Percentiles rank a stretch among this genome's conserved stretches.
Conservation (phyloP, 30 jellyfish, hydroid and myxozoan genomes). For the Rhopilema esculentum region DNA sequence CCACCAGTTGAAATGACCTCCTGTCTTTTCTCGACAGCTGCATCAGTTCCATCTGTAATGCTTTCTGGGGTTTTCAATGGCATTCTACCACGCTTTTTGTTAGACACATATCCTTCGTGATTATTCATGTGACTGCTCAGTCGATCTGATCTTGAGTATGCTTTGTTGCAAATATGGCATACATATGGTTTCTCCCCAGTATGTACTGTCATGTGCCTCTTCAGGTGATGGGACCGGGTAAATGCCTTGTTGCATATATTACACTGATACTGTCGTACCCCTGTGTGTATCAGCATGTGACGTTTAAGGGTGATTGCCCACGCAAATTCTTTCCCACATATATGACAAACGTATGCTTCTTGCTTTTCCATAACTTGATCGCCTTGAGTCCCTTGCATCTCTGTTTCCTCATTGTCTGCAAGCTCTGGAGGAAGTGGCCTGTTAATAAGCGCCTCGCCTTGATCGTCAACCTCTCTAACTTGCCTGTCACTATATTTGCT, state of each 20-base stretch:
- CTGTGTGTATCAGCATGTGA: slow-evolving; percentile 69
- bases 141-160: slow-evolving; percentile 75
- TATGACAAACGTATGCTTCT: slow-evolving; percentile 67
- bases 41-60: neutral
- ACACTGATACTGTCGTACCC: slow-evolving; percentile 66
- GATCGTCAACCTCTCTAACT: slow-evolving; percentile 20
- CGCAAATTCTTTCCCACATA: slow-evolving; percentile 71
- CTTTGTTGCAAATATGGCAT: slow-evolving; percentile 64
- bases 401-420: slow-evolving; percentile 24
- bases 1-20: slow-evolving; percentile 3
- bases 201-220: slow-evolving; percentile 71
- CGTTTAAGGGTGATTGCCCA: slow-evolving; percentile 75
- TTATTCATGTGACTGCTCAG: slow-evolving; percentile 70
- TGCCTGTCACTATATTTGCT: slow-evolving; percentile 70
- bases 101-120: slow-evolving; percentile 63
- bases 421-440: slow-evolving; percentile 35
- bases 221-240: slow-evolving; percentile 64
- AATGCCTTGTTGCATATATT: slow-evolving; percentile 61
- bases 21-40: slow-evolving; percentile 4
- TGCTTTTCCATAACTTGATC: slow-evolving; percentile 24
- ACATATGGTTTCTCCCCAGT: slow-evolving; percentile 77
- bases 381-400: slow-evolving; percentile 1
- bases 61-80: slow-evolving; percentile 19
- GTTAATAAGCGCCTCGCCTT: slow-evolving; percentile 2
- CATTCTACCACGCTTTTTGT: slow-evolving; percentile 52